Conservation (phyloP, 1,140 invertebrate genomes). For the Steinernema feltiae region DNA sequence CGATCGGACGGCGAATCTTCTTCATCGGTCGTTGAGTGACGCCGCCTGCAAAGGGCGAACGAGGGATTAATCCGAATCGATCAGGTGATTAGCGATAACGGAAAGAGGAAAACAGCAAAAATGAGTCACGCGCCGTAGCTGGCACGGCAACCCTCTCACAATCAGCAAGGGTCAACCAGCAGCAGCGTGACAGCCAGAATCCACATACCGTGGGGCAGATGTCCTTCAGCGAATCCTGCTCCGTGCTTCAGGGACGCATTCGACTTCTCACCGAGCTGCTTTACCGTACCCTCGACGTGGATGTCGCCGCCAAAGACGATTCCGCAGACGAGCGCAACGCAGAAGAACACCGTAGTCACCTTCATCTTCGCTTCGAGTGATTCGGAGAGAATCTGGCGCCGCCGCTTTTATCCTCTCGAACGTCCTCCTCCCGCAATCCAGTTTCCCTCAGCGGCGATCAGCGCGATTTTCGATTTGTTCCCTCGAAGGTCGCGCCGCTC, state of each 20-base stretch:
- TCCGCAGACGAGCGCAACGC: neutral
- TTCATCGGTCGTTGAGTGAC: neutral
- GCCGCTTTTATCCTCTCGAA: neutral
- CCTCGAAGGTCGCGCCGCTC: neutral
- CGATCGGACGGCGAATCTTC: neutral
- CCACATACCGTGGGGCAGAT: neutral
- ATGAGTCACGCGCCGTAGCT: too few species aligned
- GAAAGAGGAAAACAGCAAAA: neutral
- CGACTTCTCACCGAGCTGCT: too few species aligned
- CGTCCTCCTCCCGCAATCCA: neutral
- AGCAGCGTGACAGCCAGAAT: too few species aligned
- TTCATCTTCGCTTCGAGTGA: neutral
- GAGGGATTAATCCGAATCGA: neutral
- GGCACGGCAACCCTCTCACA: too few species aligned
- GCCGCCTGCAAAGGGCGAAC: neutral
- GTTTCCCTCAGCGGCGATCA: neutral
- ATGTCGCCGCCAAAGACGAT: neutral
- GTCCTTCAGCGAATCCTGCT: neutral
- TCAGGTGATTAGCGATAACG: neutral
- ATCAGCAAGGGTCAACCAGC: too few species aligned
- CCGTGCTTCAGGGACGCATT: too few species aligned
- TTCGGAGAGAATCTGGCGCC: neutral
- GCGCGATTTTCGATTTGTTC: slow-evolving; percentile 1
- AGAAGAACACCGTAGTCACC: neutral
- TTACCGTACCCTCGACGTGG: too few species aligned